Percentiles rank a stretch among this genome's conserved stretches.
These are phyloP conservation scores for Oryctolagus cuniculus DNA, from an alignment of 2,113 vertebrate genomes.

Conservation along the genomic window DNA sequence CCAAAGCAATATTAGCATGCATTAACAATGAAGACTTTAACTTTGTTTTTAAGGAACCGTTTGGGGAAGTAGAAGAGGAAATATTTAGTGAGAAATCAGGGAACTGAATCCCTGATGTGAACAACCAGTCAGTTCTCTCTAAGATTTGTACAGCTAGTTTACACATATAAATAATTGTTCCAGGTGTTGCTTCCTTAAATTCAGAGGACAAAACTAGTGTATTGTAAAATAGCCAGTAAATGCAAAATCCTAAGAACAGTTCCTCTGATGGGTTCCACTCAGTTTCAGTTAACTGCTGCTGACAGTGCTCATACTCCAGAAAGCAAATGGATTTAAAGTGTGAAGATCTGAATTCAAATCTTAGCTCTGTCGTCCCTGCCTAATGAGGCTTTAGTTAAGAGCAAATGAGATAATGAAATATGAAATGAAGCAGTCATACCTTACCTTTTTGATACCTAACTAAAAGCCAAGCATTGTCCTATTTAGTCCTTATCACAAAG, in stretches of 20 bases:
- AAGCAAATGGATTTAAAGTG: conserved; percentile 16
- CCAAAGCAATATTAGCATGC: conserved; percentile 33
- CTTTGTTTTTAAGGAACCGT: conserved; percentile 45
- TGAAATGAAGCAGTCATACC: conserved; percentile 15
- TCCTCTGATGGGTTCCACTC: neutral
- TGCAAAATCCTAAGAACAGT: neutral
- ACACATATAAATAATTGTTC: neutral
- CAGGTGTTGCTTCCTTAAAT: neutral
- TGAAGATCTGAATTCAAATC: neutral
- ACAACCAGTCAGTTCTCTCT: neutral
- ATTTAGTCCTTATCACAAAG: neutral
- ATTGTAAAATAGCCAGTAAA: neutral
- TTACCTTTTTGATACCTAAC: neutral
- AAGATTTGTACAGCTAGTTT: neutral
- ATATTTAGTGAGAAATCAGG: conserved; percentile 20
- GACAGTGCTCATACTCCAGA: neutral
- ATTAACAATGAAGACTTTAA: conserved; percentile 37
- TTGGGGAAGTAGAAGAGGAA: conserved; percentile 2
- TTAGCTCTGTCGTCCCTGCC: neutral
- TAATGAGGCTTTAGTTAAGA: conserved; percentile 2
- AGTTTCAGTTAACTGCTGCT: neutral
- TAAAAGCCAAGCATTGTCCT: neutral
- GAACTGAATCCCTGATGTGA: neutral
- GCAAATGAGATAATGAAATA: conserved; percentile 28
- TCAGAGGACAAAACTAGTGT: neutral